Conservation (phyloP, 2,113 vertebrate genomes). For the Oriolus oriolus region DNA sequence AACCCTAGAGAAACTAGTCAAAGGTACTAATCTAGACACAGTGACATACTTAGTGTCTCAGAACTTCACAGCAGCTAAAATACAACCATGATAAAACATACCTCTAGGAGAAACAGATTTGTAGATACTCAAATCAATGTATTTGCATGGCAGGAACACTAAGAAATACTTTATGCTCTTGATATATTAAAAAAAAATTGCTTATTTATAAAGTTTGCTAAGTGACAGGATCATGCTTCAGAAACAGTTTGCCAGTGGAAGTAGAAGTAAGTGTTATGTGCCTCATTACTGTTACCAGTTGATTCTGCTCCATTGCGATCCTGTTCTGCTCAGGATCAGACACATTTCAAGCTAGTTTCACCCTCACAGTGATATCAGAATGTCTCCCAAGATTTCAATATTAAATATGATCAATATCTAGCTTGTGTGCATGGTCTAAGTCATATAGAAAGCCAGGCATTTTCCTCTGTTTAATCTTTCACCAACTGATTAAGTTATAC, state of each 20-base stretch:
- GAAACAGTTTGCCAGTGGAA: background rate
- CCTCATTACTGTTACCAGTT: background rate
- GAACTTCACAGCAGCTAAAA: background rate
- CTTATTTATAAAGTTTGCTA: background rate
- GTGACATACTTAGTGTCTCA: background rate
- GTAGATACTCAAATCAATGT: background rate
- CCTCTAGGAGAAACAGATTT: background rate
- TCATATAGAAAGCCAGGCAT: background rate
- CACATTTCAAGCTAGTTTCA: background rate
- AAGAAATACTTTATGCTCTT: background rate
- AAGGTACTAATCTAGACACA: background rate
- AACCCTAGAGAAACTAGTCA: background rate
- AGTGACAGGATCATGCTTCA: background rate
- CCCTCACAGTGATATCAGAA: background rate
- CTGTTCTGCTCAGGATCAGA: background rate
- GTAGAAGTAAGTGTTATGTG: background rate
- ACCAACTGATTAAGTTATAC: background rate
- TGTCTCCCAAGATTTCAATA: background rate
- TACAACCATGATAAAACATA: background rate
- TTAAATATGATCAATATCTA: background rate
- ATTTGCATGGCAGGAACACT: background rate
- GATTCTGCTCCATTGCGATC: background rate
- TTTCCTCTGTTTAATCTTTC: background rate
- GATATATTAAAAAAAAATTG: background rate
- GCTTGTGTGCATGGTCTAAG: background rate